Evolutionary conservation across 1,140 invertebrate genomes (phyloP), one percentile per base, ranked within the genome.

Genomic region (Temnothorax longispinosus): DNA sequence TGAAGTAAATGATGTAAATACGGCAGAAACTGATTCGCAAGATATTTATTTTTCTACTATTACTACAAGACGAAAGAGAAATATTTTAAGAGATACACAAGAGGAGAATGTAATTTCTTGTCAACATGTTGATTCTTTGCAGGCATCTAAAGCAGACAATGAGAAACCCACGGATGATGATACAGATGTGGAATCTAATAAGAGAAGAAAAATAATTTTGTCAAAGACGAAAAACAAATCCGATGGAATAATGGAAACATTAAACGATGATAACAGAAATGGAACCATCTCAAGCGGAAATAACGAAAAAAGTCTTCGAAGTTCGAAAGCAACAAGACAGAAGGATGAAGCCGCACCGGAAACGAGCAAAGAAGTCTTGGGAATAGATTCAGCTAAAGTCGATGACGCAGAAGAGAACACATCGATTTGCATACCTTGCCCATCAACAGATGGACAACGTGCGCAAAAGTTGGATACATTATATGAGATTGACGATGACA

Each of bases 401-500:
- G 62, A 65, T 62, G 52, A 54, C 10, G 1, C 50, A 54, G 47
- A 64, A 18, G 71, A 27, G 50, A 47, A 82, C n/a, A 27, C n/a
- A 3, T 10, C 13, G 21, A 69, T 58, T 21, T 62, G 41, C 60
- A 2, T 11, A 62, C 60, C 60, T 44, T 21, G 0, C 11, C 8
- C 62, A 75, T 64, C 7, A 5, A 6, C 1, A 27, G 2, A 5
- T 27, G 18, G 10, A 35, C 21, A 77, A 60, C 8, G 13, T 62
- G 11, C 10, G 35, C 13, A 58, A 44, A 41, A 4, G 1, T 41
- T 18, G 27, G 15, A 13, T 15, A 0, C 15, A 15, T 11, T 52
- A 8, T 32, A 67, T 7, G 75, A 84, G 3, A 47, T 69, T 18
- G 89, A 93, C 3, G 91, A 93, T 8, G 93, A 94, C 44, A 87